Conservation (phyloP, 2,113 vertebrate species). For the Noctilio leporinus region DNA sequence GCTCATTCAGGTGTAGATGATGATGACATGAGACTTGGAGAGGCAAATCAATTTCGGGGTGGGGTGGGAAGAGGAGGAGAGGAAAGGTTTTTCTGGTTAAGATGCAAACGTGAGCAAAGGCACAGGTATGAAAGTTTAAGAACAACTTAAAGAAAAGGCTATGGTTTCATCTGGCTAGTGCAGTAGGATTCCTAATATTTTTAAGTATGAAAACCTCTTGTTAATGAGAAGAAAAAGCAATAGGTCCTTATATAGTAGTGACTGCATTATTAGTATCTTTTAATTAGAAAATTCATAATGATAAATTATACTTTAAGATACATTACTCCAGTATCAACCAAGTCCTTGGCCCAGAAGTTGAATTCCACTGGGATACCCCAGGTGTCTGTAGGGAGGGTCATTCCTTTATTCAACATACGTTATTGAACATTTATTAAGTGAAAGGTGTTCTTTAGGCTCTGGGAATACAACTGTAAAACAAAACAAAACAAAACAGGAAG, state of each 20-base stretch:
- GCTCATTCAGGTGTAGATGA: not conserved
- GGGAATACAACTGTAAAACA: not conserved
- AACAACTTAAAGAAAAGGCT: not conserved
- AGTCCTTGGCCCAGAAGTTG: not conserved
- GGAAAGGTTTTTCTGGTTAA: not conserved
- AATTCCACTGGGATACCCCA: not conserved
- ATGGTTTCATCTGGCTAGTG: not conserved
- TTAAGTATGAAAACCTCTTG: not conserved
- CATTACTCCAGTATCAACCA: not conserved
- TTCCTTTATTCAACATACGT: not conserved
- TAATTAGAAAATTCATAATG: not conserved
- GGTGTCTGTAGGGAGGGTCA: not conserved
- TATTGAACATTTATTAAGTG: not conserved
- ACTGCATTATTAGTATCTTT: not conserved
- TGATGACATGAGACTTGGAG: not conserved
- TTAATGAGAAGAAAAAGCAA: not conserved
- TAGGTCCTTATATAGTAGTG: not conserved
- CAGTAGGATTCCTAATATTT: not conserved
- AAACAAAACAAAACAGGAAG: no score
- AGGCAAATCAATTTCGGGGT: not conserved
- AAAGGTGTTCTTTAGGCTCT: not conserved
- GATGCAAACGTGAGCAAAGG: not conserved
- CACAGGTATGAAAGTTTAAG: not conserved
- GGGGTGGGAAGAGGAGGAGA: not conserved
- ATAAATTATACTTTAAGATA: not conserved